Evolutionary conservation across 53 echinoderm and acorn worm genomes (phyloP).

Genomic region (Crossaster papposus): DNA sequence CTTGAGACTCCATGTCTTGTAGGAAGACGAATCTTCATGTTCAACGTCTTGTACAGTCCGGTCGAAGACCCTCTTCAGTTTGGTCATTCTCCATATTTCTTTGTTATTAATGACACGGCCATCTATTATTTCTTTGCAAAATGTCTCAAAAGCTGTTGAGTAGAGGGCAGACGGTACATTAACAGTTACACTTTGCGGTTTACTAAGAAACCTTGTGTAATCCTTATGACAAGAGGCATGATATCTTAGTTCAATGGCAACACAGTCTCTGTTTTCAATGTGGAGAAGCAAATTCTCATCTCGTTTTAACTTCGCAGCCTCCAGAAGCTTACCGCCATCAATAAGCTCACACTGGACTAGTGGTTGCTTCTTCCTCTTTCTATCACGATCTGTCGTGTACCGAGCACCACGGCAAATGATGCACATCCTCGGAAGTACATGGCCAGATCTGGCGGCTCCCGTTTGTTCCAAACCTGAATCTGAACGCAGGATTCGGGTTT

Average conservation of each 20-base stretch:
- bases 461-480: not conserved
- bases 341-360: constrained; percentile 16
- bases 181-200: not conserved
- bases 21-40: constrained; percentile 44
- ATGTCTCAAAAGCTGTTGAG: constrained; percentile 28
- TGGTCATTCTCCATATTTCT: constrained; percentile 51
- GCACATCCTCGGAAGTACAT: constrained; percentile 37
- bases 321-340: constrained; percentile 7
- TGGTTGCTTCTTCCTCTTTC: constrained; percentile 6
- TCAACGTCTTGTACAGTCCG: constrained; percentile 44
- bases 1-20: constrained; percentile 33
- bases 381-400: constrained; percentile 3
- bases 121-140: constrained; percentile 53
- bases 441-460: constrained; percentile 3
- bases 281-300: not conserved
- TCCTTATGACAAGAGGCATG: constrained; percentile 3
- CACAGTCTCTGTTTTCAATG: constrained; percentile 45
- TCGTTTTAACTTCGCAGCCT: no score
- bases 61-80: constrained; percentile 38
- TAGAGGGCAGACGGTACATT: constrained; percentile 34
- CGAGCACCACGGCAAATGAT: constrained; percentile 23
- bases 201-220: constrained; percentile 9
- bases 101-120: constrained; percentile 49
- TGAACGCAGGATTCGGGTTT: constrained; percentile 4
- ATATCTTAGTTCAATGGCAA: constrained; percentile 29